Base-by-base conservation (phyloP, 1,140 invertebrate species). In the Galleria mellonella region DNA sequence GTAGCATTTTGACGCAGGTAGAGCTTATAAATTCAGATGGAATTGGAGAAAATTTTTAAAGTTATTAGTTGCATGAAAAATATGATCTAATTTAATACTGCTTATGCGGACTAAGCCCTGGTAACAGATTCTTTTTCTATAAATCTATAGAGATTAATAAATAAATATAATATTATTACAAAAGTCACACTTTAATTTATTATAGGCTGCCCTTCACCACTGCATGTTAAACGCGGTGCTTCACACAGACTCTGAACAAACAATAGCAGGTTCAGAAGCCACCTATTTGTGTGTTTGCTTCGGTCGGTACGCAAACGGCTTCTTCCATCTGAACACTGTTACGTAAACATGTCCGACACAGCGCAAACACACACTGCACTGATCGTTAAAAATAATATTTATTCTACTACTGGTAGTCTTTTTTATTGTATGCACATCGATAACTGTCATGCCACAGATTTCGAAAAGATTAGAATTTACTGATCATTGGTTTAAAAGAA, bases 361-460 rank as follows among this genome's bases (percentile, higher is more conserved):
- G 60, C 57, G 60, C 72, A 75, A 71, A 74, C 68, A 74, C 42
- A 59, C 61, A 56, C 72, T 64, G 67, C 68, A 73, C 73, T 82
- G 77, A 84, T 84, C 81, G 71, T 71, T 77, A 72, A 74, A 73
- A 82, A 84, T 72, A 84, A 84, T 84, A 81, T 82, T 84, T 78
- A 73, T 73, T 76, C 65, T 66, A 61, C 66, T 67, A 70, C 65
- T 51, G 68, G 48, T 41, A 56, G 62, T 46, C 55, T 47, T 41
- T 41, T 44, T 47, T 40, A 51, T 51, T 54, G 44, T 53, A 33
- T 42, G 33, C 39, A 40, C 45, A 42, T 55, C 61, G 51, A 59
- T 56, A 56, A 55, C 48, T 55, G 49, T 52, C 47, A 32, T 23
- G 23, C 33, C 12, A 11, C 4, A 6, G 33, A 14, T 13, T 35